A percentile compares a stretch with the other conserved stretches of the same genome.
Conservation (phyloP, 2,888 invertebrate genomes). For the Tenthredo amoena region DNA sequence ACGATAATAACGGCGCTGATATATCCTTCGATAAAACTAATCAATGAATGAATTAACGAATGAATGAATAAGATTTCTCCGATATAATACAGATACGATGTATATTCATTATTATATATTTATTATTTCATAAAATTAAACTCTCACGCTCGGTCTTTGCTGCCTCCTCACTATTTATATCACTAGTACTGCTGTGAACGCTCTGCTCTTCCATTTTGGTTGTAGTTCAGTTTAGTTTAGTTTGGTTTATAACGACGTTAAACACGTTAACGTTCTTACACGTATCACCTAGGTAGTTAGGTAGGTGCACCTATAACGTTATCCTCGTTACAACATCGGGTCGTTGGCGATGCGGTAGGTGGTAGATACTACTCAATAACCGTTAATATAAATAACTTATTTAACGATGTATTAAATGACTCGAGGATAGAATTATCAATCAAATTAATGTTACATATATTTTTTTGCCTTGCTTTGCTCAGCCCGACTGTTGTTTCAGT, state of each 20-base stretch:
- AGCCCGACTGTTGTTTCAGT: background rate
- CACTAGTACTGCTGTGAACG: slow-evolving; percentile 77
- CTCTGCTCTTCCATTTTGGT: slow-evolving; percentile 78
- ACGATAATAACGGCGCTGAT: background rate
- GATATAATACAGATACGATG: too few relatives aligned
- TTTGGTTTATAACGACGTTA: background rate
- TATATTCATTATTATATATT: background rate
- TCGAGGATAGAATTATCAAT: too few relatives aligned
- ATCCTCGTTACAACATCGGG: slow-evolving; percentile 5
- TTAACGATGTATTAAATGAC: too few relatives aligned
- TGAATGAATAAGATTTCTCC: background rate
- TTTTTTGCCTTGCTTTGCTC: background rate
- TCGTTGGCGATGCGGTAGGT: background rate
- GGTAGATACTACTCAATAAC: too few relatives aligned
- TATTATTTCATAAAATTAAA: slow-evolving; percentile 58
- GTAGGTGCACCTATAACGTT: background rate
- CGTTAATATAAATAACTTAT: too few relatives aligned
- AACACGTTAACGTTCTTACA: background rate
- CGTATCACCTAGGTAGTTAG: background rate
- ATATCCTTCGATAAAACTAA: background rate
- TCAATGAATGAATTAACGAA: background rate
- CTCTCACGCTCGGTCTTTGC: slow-evolving; percentile 75
- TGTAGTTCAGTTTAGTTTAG: too few relatives aligned
- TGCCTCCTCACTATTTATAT: slow-evolving; percentile 78
- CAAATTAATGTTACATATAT: too few relatives aligned